Evolutionary conservation across 2,113 vertebrate genomes (phyloP).

Genomic region (Cairina moschata): DNA sequence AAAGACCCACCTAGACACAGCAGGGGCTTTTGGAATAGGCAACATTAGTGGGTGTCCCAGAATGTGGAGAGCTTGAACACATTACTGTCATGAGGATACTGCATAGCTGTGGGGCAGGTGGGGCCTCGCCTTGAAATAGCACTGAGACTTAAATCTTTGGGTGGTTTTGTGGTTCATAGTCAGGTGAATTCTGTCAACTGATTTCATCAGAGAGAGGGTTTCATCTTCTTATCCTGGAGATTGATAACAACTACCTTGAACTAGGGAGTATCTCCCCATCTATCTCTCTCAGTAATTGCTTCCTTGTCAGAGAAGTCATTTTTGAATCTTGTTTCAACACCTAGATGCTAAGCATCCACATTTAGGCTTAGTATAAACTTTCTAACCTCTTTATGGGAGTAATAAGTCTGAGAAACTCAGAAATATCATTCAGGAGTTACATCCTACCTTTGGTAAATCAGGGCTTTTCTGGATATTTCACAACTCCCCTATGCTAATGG

Average conservation of each 20-base stretch:
- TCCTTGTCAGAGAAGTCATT: background rate
- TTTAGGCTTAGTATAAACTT: background rate
- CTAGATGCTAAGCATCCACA: background rate
- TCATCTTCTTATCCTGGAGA: background rate
- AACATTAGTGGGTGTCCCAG: background rate
- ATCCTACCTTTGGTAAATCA: background rate
- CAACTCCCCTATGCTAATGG: background rate
- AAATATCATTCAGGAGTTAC: background rate
- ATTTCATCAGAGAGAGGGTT: background rate
- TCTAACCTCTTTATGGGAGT: background rate
- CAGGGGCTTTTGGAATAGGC: background rate
- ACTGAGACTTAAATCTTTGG: background rate
- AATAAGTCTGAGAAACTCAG: background rate
- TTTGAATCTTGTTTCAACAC: background rate
- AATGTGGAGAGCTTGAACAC: background rate
- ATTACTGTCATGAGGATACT: fast-evolving
- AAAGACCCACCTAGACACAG: background rate
- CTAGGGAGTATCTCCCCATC: too few relatives aligned
- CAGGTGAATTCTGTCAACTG: background rate
- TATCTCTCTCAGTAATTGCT: background rate
- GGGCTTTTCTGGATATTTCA: background rate
- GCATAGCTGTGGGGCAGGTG: background rate
- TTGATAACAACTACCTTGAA: background rate
- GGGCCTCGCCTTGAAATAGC: background rate
- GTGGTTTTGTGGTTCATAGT: background rate